These are phyloP conservation scores for Acrobeloides nanus DNA, from an alignment of 2,888 invertebrate genomes.

Conservation along the genomic window DNA sequence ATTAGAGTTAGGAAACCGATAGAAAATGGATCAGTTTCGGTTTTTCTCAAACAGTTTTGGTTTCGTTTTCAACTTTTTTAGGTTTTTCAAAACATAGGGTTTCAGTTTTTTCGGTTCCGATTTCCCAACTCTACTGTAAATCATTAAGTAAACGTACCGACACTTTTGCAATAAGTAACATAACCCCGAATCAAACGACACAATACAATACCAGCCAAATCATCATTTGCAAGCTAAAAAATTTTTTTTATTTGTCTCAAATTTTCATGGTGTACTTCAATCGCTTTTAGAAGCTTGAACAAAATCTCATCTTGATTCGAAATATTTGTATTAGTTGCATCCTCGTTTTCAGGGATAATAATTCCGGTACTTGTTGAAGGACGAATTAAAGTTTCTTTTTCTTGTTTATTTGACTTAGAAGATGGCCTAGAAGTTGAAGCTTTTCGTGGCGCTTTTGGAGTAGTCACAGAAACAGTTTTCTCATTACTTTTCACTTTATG, in stretches of 20 bases:
- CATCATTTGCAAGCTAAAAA: constrained; percentile 22
- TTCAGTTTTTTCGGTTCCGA: background rate
- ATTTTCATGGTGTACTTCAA: constrained; percentile 18
- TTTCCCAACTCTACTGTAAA: too few species aligned
- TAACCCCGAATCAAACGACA: constrained; percentile 30
- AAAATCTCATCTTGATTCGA: constrained; percentile 13
- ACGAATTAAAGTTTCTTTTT: constrained; percentile 2
- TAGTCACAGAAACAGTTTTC: too few species aligned
- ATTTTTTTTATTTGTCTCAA: constrained; percentile 1
- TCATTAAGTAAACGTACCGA: constrained; percentile 6
- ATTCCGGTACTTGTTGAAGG: constrained; percentile 1
- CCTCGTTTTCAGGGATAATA: background rate
- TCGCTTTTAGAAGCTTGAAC: constrained; percentile 25
- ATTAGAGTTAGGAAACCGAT: too few species aligned
- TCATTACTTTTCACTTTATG: too few species aligned
- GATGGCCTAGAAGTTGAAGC: too few species aligned
- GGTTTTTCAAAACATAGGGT: too few species aligned
- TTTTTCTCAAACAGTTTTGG: too few species aligned
- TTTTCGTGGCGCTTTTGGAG: too few species aligned
- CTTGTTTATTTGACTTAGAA: too few species aligned
- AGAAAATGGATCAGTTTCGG: too few species aligned
- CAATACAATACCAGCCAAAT: constrained; percentile 22
- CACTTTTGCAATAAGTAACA: constrained; percentile 14
- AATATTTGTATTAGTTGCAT: background rate
- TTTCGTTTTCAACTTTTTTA: too few species aligned